A percentile compares a stretch with the other conserved stretches of the same genome.
Evolutionary conservation across 2,113 vertebrate genomes (phyloP).

Genomic region (Gadus macrocephalus): DNA sequence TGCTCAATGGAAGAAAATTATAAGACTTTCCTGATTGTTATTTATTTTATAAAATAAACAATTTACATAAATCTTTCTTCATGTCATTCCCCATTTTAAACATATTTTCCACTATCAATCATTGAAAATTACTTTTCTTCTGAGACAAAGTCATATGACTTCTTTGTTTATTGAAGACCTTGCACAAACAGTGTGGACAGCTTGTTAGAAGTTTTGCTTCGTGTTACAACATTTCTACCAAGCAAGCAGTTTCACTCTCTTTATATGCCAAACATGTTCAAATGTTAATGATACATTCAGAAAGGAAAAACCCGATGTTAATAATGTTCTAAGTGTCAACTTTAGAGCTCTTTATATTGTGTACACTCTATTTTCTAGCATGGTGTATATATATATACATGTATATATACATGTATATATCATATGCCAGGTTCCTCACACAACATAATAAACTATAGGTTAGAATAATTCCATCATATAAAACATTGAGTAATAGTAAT

Average conservation of each 20-base stretch:
- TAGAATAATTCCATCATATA: conserved; percentile 46
- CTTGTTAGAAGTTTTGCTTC: conserved; percentile 45
- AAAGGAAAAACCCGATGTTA: conserved; percentile 33
- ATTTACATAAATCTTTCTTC: neutral
- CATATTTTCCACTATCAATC: neutral
- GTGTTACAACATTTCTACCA: conserved; percentile 57
- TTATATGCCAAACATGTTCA: conserved; percentile 41
- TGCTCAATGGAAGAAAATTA: conserved; percentile 52
- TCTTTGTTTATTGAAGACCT: conserved; percentile 74
- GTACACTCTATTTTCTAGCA: conserved; percentile 46
- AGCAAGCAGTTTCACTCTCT: conserved; percentile 53
- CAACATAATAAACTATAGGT: conserved; percentile 47
- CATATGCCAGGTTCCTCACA: conserved; percentile 58
- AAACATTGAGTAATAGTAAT: conserved; percentile 45
- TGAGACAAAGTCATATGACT: conserved; percentile 33
- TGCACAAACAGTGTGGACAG: conserved; percentile 61
- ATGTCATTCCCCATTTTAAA: neutral
- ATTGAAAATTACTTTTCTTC: conserved; percentile 7
- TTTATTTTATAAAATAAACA: conserved; percentile 4
- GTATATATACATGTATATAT: conserved; percentile 47
- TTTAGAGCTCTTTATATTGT: conserved; percentile 51
- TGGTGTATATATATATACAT: conserved; percentile 14
- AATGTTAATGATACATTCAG: conserved; percentile 47
- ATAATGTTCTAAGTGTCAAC: conserved; percentile 28
- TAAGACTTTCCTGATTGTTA: neutral